These are phyloP conservation scores for Thysanoteuthis rhombus DNA, from an alignment of 2,888 invertebrate species.

Conservation along the genomic window DNA sequence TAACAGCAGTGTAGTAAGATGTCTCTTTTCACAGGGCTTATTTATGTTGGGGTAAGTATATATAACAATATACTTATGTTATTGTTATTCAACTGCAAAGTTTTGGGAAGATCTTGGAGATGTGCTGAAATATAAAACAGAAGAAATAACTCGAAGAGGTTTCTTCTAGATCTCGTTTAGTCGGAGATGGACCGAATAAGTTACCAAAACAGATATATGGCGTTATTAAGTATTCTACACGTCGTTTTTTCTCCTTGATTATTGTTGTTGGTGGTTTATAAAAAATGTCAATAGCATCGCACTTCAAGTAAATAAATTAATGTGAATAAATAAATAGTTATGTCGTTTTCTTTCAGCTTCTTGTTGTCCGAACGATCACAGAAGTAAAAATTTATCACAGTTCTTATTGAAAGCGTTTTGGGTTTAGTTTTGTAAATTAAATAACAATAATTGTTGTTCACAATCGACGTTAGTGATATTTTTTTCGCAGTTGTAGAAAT, in stretches of 20 bases:
- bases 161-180: too few relatives aligned
- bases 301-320: background rate
- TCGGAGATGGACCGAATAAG: too few relatives aligned
- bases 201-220: background rate
- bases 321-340: background rate
- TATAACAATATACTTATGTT: too few relatives aligned
- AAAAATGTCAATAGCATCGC: background rate
- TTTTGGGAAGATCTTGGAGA: too few relatives aligned
- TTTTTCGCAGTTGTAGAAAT: background rate
- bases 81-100: too few relatives aligned
- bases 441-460: background rate
- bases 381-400: background rate
- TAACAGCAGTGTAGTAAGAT: too few relatives aligned
- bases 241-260: background rate
- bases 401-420: background rate
- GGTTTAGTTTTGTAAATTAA: background rate
- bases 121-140: too few relatives aligned
- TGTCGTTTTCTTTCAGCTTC: background rate
- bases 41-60: too few relatives aligned
- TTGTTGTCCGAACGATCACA: constrained; percentile 13
- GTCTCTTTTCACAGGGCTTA: too few relatives aligned
- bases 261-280: background rate
- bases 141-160: too few relatives aligned
- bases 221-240: background rate
- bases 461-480: background rate